A percentile compares a stretch with the other conserved stretches of the same genome.
Evolutionary conservation across 2,113 vertebrate genomes (phyloP).

Genomic region (Pteruthius melanotis): DNA sequence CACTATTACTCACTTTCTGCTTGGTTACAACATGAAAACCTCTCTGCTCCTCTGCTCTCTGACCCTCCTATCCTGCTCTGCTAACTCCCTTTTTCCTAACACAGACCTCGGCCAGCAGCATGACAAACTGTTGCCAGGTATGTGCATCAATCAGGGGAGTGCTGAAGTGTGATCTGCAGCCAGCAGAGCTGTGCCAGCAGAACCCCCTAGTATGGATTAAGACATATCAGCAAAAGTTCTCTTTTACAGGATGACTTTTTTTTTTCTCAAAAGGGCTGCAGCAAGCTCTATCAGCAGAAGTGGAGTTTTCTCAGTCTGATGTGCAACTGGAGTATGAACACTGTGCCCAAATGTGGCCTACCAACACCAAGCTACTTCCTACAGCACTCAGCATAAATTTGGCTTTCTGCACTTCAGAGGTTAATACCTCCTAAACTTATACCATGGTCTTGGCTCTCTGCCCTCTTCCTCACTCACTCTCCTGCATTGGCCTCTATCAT

Average conservation of each 20-base stretch:
- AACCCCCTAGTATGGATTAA: slow-evolving; percentile 10
- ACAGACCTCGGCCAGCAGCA: not conserved
- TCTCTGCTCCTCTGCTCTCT: not conserved
- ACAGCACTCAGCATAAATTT: not conserved
- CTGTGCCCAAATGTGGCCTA: not conserved
- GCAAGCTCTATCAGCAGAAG: not conserved
- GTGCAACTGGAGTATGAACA: not conserved
- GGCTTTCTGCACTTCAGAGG: not conserved
- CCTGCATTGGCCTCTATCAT: not conserved
- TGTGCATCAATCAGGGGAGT: slow-evolving; percentile 26
- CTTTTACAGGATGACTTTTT: not conserved
- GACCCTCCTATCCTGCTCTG: not conserved
- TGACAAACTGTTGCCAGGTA: not conserved
- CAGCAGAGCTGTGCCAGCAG: slow-evolving; percentile 42
- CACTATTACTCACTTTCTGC: not conserved
- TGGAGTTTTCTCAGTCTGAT: not conserved
- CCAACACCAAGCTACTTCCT: not conserved
- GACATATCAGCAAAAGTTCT: slow-evolving; percentile 26
- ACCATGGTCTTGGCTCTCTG: not conserved
- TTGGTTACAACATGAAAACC: not conserved
- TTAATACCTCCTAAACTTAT: not conserved
- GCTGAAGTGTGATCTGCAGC: slow-evolving; percentile 44
- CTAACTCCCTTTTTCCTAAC: not conserved
- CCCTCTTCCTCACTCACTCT: not conserved
- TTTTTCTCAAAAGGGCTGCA: not conserved